These are phyloP conservation scores for Tenualosa thibaudeaui DNA, from an alignment of 2,797 vertebrate species.

Conservation along the genomic window DNA sequence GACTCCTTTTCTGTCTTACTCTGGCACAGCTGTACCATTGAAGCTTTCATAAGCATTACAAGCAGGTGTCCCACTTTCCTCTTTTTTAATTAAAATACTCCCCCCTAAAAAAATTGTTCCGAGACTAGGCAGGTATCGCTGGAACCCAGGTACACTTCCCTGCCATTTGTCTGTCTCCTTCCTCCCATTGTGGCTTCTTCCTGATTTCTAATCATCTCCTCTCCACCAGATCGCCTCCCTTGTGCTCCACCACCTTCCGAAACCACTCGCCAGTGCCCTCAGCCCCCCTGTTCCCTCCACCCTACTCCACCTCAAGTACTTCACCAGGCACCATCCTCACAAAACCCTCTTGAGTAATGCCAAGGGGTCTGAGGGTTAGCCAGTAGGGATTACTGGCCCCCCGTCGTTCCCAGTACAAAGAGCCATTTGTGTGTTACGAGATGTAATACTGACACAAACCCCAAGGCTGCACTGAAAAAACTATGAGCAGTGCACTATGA, in stretches of 20 bases:
- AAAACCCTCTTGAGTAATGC: slow-evolving; percentile 58
- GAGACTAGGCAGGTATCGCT: slow-evolving; percentile 57
- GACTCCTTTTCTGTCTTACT: slow-evolving; percentile 28
- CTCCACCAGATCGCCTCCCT: background rate
- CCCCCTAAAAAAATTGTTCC: slow-evolving; percentile 36
- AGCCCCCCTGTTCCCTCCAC: slow-evolving; percentile 15
- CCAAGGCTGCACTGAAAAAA: slow-evolving; percentile 59
- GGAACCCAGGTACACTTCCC: slow-evolving; percentile 58
- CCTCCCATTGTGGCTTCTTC: slow-evolving; percentile 19
- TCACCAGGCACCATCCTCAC: slow-evolving; percentile 56
- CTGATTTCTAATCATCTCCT: slow-evolving; percentile 56
- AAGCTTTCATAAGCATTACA: slow-evolving; percentile 67
- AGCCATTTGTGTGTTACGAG: slow-evolving; percentile 61
- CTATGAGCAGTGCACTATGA: slow-evolving; percentile 51
- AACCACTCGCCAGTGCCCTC: background rate
- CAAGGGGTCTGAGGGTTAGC: slow-evolving; percentile 60
- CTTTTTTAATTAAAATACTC: slow-evolving; percentile 75
- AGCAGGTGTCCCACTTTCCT: slow-evolving; percentile 54
- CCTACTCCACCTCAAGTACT: slow-evolving; percentile 34
- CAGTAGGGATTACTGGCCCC: slow-evolving; percentile 60
- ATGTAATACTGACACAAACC: slow-evolving; percentile 56
- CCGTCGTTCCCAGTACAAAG: slow-evolving; percentile 69
- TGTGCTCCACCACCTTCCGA: background rate
- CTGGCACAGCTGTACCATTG: slow-evolving; percentile 72
- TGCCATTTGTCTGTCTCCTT: slow-evolving; percentile 49